A percentile compares a stretch with the other conserved stretches of the same genome.
These are phyloP conservation scores for Sylvia borin DNA, from an alignment of 2,797 vertebrate genomes.

Conservation along the genomic window DNA sequence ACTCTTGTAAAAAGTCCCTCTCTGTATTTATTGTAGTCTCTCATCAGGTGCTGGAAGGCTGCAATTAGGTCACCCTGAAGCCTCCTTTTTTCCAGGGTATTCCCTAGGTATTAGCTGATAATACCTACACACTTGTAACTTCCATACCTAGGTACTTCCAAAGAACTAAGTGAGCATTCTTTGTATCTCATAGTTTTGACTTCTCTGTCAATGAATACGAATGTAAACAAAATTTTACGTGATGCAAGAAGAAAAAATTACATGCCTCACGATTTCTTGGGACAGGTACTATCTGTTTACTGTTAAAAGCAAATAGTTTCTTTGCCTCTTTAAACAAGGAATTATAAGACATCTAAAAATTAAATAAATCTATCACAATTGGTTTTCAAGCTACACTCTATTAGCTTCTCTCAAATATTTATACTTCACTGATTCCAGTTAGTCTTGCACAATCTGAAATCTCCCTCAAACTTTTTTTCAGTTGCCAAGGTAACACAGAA, in stretches of 20 bases:
- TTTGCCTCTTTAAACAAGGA: not conserved
- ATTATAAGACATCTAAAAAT: not conserved
- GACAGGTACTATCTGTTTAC: not conserved
- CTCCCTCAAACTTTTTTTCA: not conserved
- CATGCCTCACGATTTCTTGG: accelerated
- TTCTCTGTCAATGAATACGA: not conserved
- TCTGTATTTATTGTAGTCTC: not conserved
- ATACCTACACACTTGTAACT: not conserved
- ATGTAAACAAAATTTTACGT: not conserved
- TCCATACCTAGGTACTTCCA: not conserved
- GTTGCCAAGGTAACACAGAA: conserved; percentile 12
- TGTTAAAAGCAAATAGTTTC: not conserved
- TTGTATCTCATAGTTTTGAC: not conserved
- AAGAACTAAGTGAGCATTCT: not conserved
- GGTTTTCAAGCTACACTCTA: not conserved
- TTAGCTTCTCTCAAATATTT: not conserved
- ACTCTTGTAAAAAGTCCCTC: not conserved
- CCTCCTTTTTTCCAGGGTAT: not conserved
- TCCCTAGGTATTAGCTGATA: not conserved
- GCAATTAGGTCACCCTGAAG: not conserved
- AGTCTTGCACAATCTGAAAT: not conserved
- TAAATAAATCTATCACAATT: not conserved
- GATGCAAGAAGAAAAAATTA: not conserved
- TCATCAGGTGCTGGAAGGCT: not conserved
- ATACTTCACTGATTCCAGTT: not conserved